Evolutionary conservation across 2,888 invertebrate genomes (phyloP).

Genomic region (Acanthosepion lycidas): DNA sequence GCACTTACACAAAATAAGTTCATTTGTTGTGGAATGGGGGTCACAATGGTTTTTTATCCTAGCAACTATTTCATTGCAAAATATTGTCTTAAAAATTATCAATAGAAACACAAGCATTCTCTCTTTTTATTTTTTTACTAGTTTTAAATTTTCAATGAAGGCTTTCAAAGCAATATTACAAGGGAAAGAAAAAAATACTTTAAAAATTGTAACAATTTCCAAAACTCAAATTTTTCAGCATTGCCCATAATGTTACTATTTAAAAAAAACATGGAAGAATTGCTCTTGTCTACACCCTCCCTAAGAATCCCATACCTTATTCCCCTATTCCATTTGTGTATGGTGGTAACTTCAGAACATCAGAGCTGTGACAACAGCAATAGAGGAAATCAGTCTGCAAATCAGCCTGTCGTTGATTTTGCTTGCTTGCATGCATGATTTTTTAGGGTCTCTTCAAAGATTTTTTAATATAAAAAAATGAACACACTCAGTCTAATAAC

Average conservation of each 20-base stretch:
- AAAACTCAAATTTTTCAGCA: not conserved
- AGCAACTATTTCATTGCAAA: not conserved
- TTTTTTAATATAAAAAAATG: not conserved
- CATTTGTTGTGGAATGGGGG: not conserved
- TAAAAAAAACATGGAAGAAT: not conserved
- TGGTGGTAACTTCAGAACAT: not conserved
- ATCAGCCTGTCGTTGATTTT: conserved; percentile 21
- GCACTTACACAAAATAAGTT: not conserved
- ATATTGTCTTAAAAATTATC: no score
- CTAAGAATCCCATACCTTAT: not conserved
- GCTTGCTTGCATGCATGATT: not conserved
- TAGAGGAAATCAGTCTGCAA: not conserved
- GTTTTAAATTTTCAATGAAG: no score
- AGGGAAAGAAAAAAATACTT: no score
- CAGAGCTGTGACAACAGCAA: conserved; percentile 8
- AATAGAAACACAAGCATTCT: no score
- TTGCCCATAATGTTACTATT: not conserved
- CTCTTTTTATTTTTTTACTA: no score
- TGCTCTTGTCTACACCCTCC: not conserved
- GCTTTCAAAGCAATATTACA: no score
- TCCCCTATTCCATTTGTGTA: not conserved
- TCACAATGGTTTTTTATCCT: not conserved
- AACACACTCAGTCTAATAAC: no score
- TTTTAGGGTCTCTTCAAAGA: not conserved
- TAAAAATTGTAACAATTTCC: not conserved